Evolutionary conservation across 64 coral and sea anemone genomes (phyloP).

Genomic region (Cladopsammia gracilis): DNA sequence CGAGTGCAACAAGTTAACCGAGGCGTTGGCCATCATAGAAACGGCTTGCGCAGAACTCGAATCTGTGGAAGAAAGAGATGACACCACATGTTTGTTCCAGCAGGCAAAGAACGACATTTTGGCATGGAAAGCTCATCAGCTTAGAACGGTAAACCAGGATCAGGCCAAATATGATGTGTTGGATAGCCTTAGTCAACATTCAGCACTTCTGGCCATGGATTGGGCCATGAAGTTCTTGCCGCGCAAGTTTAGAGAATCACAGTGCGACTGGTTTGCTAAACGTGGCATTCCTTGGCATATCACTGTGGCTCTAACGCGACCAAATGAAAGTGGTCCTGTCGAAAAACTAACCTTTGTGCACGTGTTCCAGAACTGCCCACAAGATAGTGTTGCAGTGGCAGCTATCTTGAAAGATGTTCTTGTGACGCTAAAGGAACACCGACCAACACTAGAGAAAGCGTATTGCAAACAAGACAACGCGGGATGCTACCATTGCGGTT

Average conservation of each 20-base stretch:
- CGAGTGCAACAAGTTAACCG: neutral
- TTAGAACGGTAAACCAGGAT: constrained; percentile 16
- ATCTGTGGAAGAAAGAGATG: neutral
- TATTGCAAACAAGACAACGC: constrained; percentile 49
- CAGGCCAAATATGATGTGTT: constrained; percentile 17
- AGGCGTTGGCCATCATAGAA: neutral
- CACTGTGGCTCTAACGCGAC: neutral
- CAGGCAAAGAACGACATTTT: neutral
- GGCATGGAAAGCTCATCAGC: constrained; percentile 27
- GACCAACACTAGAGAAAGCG: constrained; percentile 13
- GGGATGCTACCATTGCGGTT: constrained; percentile 57
- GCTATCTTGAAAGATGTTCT: constrained; percentile 51
- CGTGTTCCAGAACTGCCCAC: constrained; percentile 37
- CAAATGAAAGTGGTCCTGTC: constrained; percentile 4
- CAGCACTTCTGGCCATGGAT: constrained; percentile 5
- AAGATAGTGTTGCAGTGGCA: constrained; percentile 21
- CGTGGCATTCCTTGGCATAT: constrained; percentile 21
- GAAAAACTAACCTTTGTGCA: constrained; percentile 54
- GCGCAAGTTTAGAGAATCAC: neutral
- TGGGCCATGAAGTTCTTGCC: constrained; percentile 31
- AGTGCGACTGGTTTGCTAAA: constrained; percentile 34
- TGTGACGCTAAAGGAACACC: constrained; percentile 22
- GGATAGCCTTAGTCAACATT: neutral
- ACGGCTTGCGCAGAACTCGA: neutral
- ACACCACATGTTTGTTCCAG: neutral